Evolutionary conservation across 2,113 vertebrate species (phyloP).

Genomic region (Jaculus jaculus): DNA sequence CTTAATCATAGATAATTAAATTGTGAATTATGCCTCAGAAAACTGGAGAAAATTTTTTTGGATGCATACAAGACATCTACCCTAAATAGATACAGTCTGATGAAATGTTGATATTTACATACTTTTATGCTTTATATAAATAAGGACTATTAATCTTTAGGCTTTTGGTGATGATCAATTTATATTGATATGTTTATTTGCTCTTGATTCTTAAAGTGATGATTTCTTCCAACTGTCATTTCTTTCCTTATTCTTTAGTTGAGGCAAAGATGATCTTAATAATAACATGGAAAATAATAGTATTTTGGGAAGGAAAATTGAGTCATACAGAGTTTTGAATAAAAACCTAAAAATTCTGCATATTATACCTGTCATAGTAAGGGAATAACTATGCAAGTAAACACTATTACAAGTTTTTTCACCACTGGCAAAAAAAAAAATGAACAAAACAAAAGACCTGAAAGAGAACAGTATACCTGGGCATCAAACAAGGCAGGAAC

Average conservation of each 20-base stretch:
- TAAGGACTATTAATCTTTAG: background rate
- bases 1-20: too few relatives aligned
- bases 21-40: background rate
- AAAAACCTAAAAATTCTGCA: background rate
- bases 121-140: background rate
- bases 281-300: background rate
- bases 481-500: background rate
- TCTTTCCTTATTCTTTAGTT: slow-evolving; percentile 20
- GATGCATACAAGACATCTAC: background rate
- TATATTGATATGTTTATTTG: background rate
- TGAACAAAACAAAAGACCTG: background rate
- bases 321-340: background rate
- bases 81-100: background rate
- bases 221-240: background rate
- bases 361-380: background rate
- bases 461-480: background rate
- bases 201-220: background rate
- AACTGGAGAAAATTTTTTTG: background rate
- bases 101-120: background rate
- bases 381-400: background rate
- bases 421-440: too few relatives aligned
- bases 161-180: background rate
- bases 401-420: background rate
- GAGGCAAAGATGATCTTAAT: background rate
- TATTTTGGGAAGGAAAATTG: background rate